Evolutionary conservation across 2,888 invertebrate species (phyloP).

Genomic region (Synanthedon tipuliformis): DNA sequence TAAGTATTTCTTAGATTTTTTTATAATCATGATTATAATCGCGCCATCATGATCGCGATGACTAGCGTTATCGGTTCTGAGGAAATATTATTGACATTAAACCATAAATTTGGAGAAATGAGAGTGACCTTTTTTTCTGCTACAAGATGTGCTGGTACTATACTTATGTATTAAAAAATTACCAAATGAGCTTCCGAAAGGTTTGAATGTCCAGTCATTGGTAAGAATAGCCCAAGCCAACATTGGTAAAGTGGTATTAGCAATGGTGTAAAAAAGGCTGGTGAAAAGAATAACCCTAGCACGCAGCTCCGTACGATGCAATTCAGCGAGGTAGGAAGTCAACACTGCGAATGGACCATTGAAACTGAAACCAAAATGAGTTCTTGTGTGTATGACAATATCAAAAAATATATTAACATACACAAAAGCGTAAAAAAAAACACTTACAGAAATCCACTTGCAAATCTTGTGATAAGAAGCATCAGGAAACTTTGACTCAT

Average conservation of each 20-base stretch:
- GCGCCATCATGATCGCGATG: too few relatives aligned
- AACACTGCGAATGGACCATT: conserved; percentile 81
- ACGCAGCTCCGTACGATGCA: conserved; percentile 75
- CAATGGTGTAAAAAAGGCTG: conserved; percentile 75
- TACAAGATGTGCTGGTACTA: background rate
- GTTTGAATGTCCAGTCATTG: conserved; percentile 56
- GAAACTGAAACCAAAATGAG: conserved; percentile 27
- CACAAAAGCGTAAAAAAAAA: background rate
- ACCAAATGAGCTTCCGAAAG: conserved; percentile 45
- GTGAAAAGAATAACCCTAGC: conserved; percentile 74
- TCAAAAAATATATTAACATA: too few relatives aligned
- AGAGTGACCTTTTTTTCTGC: background rate
- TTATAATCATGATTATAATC: too few relatives aligned
- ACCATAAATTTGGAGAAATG: too few relatives aligned
- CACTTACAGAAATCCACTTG: conserved; percentile 81
- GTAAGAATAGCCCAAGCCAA: conserved; percentile 81
- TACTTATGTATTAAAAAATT: conserved; percentile 3
- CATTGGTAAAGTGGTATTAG: conserved; percentile 73
- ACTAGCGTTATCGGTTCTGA: too few relatives aligned
- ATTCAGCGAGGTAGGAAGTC: conserved; percentile 78
- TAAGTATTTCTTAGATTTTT: too few relatives aligned
- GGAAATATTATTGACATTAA: too few relatives aligned
- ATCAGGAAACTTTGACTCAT: conserved; percentile 75
- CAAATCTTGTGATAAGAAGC: conserved; percentile 77
- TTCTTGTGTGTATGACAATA: background rate